A percentile compares a stretch with the other conserved stretches of the same genome.
Conservation (phyloP, 2,888 invertebrate genomes). For the Podabrus alpinus region DNA sequence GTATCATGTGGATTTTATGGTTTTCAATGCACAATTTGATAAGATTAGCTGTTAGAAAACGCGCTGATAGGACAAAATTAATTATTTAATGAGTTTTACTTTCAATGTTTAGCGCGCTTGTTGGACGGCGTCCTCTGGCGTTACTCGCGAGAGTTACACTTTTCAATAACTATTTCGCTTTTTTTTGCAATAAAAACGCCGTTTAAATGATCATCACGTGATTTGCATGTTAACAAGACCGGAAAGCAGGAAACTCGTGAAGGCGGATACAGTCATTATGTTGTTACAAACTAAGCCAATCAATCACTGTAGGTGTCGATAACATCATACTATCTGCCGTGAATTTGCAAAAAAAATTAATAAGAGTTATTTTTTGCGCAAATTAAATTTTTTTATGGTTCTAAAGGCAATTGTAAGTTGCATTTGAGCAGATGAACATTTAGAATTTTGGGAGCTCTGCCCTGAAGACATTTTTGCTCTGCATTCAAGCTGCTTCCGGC, state of each 20-base stretch:
- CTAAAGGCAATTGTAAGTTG: background rate
- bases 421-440: background rate
- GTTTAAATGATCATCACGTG: background rate
- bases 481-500: background rate
- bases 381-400: background rate
- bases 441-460: background rate
- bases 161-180: background rate
- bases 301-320: background rate
- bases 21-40: slow-evolving; percentile 24
- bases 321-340: background rate
- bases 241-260: background rate
- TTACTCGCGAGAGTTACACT: background rate
- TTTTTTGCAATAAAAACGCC: background rate
- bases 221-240: background rate
- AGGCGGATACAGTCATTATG: background rate
- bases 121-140: slow-evolving; percentile 14
- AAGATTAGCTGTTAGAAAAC: slow-evolving; percentile 29
- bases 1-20: slow-evolving; percentile 23
- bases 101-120: slow-evolving; percentile 10
- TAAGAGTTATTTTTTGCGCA: background rate
- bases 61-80: slow-evolving; percentile 28
- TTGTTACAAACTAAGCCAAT: background rate
- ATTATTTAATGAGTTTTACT: slow-evolving; percentile 24
- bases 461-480: background rate
- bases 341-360: background rate